Evolutionary conservation across 2,888 invertebrate genomes (phyloP).

Genomic region (Hymenopus coronatus): DNA sequence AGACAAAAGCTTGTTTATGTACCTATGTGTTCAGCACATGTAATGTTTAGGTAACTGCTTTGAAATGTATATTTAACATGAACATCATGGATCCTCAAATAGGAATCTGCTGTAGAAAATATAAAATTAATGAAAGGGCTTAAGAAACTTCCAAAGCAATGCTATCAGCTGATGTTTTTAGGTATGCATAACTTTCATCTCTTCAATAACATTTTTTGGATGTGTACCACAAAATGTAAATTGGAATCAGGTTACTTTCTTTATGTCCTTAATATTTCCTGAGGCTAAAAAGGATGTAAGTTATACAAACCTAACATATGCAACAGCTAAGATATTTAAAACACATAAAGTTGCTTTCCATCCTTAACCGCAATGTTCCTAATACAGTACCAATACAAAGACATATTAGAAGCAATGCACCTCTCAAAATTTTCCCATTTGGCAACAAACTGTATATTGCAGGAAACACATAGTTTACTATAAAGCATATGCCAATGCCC

Average conservation of each 20-base stretch:
- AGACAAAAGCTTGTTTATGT: no score
- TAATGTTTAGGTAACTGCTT: no score
- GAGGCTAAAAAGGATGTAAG: not conserved
- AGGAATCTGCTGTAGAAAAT: no score
- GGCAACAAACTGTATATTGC: not conserved
- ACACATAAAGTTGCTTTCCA: no score
- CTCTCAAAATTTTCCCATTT: not conserved
- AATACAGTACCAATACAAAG: not conserved
- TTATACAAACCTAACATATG: not conserved
- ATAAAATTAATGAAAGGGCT: no score
- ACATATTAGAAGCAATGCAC: slow-evolving; percentile 9
- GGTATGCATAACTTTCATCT: not conserved
- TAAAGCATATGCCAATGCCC: not conserved
- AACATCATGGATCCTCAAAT: no score
- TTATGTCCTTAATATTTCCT: not conserved
- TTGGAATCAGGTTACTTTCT: not conserved
- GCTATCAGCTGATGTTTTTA: not conserved
- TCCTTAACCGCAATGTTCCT: not conserved
- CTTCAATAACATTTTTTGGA: not conserved
- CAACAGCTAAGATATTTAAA: not conserved
- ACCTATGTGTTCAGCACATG: no score
- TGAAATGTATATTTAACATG: no score
- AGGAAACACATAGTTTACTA: not conserved
- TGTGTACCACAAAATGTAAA: not conserved
- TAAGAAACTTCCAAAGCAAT: not conserved